Evolutionary conservation across 2,113 vertebrate species (phyloP), one percentile per base, ranked within the genome.

Genomic region (Anoura caudifer): DNA sequence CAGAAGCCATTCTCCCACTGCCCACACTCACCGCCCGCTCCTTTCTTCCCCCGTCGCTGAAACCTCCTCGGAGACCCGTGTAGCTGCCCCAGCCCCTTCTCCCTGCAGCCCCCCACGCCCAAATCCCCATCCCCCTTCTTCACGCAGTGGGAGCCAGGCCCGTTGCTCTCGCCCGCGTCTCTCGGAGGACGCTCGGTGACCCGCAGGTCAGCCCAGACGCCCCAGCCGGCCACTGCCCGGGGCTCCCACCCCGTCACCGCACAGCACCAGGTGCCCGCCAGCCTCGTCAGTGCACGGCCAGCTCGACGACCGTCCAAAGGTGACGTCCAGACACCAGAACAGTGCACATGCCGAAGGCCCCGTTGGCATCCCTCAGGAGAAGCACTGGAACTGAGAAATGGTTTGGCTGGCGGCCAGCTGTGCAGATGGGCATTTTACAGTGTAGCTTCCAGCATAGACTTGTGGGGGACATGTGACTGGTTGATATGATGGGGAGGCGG

Each of bases 101-200:
- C 65, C 24, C 13, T 70, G 50, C 50, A 52, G 19, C 20, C 4
- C 54, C 54, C 6, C 54, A 45, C 45, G 45, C 45, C 45, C 22
- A 0, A 7, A 8, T 8, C 20, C 54, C 54, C 54, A 7, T 56
- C 54, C 9, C 31, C 52, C 1, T 80, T 54, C 31, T 61, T 36
- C 20, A 14, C 90, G 20, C 45, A 47, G 33, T 1, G 1, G 2
- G 87, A 26, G 5, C 7, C 26, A 43, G 19, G 43, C 1, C 26
- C 14, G 41, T 31, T 6, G 17, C 0, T 0, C 1, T 13, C 13
- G 54, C 54, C 77, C n/a, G 8, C 13, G 38, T 16, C 43, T 22
- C 70, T 67, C 31, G 13, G 26, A 36, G 24, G 19, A 26, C 22
- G 2, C 2, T 15, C 0, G 5, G 7, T 28, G 80, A 6, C 16